Conservation (phyloP, 2,113 vertebrate species). For the Agapornis roseicollis region DNA sequence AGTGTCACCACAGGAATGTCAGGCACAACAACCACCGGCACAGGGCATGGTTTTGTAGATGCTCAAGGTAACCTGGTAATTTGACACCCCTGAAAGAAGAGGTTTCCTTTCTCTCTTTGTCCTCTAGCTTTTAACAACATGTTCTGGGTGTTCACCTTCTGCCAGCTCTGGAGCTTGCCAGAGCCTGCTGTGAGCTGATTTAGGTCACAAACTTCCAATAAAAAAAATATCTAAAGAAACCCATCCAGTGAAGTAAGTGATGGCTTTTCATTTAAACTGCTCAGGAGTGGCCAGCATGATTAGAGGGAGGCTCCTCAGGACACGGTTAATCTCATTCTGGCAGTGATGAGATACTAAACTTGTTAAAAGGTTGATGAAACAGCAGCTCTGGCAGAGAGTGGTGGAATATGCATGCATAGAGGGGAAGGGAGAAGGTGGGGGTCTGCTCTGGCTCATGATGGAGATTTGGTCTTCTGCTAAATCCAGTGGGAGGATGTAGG, state of each 20-base stretch:
- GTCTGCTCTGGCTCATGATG: fast-evolving
- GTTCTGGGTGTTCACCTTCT: neutral
- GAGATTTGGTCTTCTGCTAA: too few relatives aligned
- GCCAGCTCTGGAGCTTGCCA: neutral
- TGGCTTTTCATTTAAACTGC: neutral
- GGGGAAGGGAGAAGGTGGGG: neutral
- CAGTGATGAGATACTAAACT: neutral
- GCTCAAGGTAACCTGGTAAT: neutral
- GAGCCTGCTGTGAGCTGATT: neutral
- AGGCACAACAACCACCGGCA: neutral
- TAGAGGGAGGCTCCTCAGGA: neutral
- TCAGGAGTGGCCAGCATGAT: neutral
- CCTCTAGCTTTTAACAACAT: neutral
- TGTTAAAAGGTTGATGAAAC: neutral
- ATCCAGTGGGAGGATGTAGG: neutral
- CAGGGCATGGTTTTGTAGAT: neutral
- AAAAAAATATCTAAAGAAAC: neutral
- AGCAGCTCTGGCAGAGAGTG: neutral
- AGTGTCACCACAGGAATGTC: neutral
- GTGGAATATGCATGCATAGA: too few relatives aligned
- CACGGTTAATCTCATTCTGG: neutral
- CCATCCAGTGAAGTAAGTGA: neutral
- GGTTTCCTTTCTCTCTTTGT: neutral
- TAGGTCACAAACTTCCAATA: neutral
- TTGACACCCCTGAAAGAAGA: too few relatives aligned